A percentile compares a stretch with the other conserved stretches of the same genome.
phyloP scores from a whole-genome alignment of 1,140 invertebrate species.

The Drosophila biarmipes region DNA sequence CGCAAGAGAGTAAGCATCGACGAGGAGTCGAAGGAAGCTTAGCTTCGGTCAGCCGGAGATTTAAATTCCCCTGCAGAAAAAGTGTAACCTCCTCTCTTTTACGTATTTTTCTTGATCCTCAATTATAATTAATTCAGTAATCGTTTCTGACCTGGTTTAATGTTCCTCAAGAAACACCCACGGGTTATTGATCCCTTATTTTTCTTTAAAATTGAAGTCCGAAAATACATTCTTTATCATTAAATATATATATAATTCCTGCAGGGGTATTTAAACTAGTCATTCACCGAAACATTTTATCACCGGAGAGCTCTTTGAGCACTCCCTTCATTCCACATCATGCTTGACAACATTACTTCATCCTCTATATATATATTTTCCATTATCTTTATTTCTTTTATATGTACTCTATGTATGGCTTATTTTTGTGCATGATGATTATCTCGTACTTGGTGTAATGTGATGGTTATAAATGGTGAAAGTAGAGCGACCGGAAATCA shows the following conservation, averaged over 20 bases:
- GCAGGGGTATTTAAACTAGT: slow-evolving; percentile 29
- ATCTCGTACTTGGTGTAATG: slow-evolving; percentile 59
- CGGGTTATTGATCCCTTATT: no score
- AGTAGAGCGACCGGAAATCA: slow-evolving; percentile 84
- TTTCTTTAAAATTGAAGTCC: no score
- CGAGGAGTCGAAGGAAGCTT: background rate
- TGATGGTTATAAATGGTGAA: slow-evolving; percentile 56
- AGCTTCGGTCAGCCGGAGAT: slow-evolving; percentile 32
- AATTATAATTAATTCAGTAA: no score
- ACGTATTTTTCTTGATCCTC: no score
- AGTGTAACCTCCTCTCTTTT: no score
- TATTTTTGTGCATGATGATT: slow-evolving; percentile 72
- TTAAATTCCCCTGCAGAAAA: slow-evolving; percentile 36
- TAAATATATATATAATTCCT: background rate
- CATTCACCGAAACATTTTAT: slow-evolving; percentile 18
- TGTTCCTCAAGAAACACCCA: no score
- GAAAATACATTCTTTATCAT: no score
- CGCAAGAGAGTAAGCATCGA: slow-evolving; percentile 86
- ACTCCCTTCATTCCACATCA: slow-evolving; percentile 44
- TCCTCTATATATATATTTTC: slow-evolving; percentile 40
- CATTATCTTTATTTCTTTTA: slow-evolving; percentile 59
- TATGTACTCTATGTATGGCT: slow-evolving; percentile 74
- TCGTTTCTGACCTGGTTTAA: no score
- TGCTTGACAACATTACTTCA: slow-evolving; percentile 25
- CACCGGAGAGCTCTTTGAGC: background rate